Evolutionary conservation across 2,888 invertebrate genomes (phyloP), one percentile per base, ranked within the genome.

Genomic region (Nomada lathburiana): DNA sequence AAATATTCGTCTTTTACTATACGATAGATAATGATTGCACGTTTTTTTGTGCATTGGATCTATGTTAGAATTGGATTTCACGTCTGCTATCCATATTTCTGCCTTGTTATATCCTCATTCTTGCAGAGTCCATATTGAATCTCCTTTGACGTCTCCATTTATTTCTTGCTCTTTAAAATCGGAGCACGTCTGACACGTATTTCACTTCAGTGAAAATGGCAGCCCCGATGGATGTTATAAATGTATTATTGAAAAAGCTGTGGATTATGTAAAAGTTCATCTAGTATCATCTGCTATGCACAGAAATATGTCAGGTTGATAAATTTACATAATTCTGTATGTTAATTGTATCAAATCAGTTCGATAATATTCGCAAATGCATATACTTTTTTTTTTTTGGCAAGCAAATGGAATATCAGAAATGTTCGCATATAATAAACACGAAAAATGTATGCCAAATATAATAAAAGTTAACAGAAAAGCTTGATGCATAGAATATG

Each of bases 201-300:
- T 67, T 74, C 44, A 53, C 52, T 47, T 23, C n/a, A 53, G 36
- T 10, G 26, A 59, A 65, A 60, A 68, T 50, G n/a, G 1, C n/a
- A 10, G 29, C 16, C 16, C 18, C 60, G 13, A 13, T 10, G 57
- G 52, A 20, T 9, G 16, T 67, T 29, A 73, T 73, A 67, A 74
- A 67, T 73, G 59, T 74, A 73, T 73, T 77, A 77, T 65, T 67
- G 67, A 36, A 74, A 62, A 29, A 20, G 16, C 36, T n/a, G n/a
- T 2, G 71, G n/a, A 59, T 55, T 59, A 13, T 42, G 20, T n/a
- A 16, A 52, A 60, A 44, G 23, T 20, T 53, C 47, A 2, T 47
- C 16, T 47, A 53, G 7, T 53, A n/a, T n/a, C 53, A 53, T 53
- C 10, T 20, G n/a, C n/a, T n/a, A 53, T n/a, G 53, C 18, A 53